A percentile compares a stretch with the other conserved stretches of the same genome.
Evolutionary conservation across 2,113 vertebrate genomes (phyloP).

Genomic region (Coregonus clupeaformis): DNA sequence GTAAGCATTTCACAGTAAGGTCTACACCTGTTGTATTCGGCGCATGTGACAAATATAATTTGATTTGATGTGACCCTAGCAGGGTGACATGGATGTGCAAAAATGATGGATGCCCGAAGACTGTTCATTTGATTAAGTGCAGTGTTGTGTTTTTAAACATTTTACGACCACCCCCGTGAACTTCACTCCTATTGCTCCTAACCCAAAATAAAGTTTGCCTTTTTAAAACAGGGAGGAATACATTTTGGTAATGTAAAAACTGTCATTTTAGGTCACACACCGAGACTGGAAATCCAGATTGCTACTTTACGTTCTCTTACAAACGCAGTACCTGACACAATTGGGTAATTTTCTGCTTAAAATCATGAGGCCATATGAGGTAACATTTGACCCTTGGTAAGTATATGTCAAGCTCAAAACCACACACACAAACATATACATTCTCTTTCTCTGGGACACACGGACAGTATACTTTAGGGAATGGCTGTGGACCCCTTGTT

Average conservation of each 20-base stretch:
- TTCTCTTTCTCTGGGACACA: not conserved
- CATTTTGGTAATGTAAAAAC: slow-evolving; percentile 39
- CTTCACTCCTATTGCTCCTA: slow-evolving; percentile 56
- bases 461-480: slow-evolving; percentile 41
- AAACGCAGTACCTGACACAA: slow-evolving; percentile 9
- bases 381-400: slow-evolving; percentile 57
- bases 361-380: not conserved
- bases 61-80: too few relatives aligned
- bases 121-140: too few relatives aligned
- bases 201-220: slow-evolving; percentile 47
- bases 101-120: too few relatives aligned
- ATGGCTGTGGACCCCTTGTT: slow-evolving; percentile 64
- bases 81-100: too few relatives aligned
- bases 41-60: too few relatives aligned
- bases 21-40: too few relatives aligned
- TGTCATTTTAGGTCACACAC: slow-evolving; percentile 13
- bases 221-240: slow-evolving; percentile 39
- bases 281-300: not conserved
- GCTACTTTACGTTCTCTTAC: not conserved
- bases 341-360: slow-evolving; percentile 11
- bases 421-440: not conserved
- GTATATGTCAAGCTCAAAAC: not conserved
- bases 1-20: too few relatives aligned
- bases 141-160: slow-evolving; percentile 58
- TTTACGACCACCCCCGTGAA: slow-evolving; percentile 54